Base-by-base conservation (phyloP, 2,113 vertebrate genomes). In the Podarcis raffonei region DNA sequence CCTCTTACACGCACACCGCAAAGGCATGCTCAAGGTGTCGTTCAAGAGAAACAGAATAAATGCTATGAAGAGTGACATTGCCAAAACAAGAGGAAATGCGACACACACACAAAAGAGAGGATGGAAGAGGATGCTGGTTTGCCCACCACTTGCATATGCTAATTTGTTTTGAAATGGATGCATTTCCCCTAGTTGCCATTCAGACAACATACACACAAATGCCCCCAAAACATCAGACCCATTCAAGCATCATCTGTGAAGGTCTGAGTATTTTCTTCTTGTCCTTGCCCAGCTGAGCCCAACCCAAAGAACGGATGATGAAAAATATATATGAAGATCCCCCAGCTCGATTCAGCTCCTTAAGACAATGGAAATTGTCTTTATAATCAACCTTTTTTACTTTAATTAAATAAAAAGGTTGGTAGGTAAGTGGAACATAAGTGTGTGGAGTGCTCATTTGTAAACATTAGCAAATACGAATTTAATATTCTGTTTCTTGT, bases 401-500 rank as follows among this genome's bases (percentile, higher is more conserved):
- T 91, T 87, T 90, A 92, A 94, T 95, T 93, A 94, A 92, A 95
- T 94, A 92, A 92, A 91, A 93, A 81, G 0, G 0, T 89, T 92
- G 92, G 74, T 90, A 92, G 87, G 91, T 95, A 92, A 88, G 90
- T 89, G 77, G 37, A 92, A 93, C 57, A n/a, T 76, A 90, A 91
- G 85, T 85, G 57, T 87, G 89, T 0, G 2, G 48, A 86, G 66
- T 39, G 82, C 84, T 94, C 89, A 93, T 94, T 94, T 95, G 91
- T 80, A 87, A 93, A 69, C 90, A 94, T 94, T 94, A 95, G 75
- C 82, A 86, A 95, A 89, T 84, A 32, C 0, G 15, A 92, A 95
- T 93, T 94, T 93, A 93, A 93, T 95, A 93, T 94, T 95, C 89
- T 91, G 90, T 94, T 95, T 90, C 91, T 94, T 95, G 92, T 94